Evolutionary conservation across 2,113 vertebrate genomes (phyloP).

Genomic region (Pongo pygmaeus): DNA sequence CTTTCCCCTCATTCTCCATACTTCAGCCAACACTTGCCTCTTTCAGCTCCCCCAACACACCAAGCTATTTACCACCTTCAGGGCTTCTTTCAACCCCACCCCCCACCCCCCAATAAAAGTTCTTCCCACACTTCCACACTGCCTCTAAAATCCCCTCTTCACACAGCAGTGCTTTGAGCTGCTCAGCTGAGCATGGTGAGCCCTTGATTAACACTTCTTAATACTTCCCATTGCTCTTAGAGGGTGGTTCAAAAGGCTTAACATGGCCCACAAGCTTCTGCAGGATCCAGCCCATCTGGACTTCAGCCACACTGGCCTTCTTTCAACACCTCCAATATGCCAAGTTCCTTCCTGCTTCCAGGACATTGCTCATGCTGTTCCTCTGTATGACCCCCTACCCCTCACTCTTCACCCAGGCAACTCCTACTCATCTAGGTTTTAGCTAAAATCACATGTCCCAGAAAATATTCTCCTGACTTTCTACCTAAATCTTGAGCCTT

Average conservation of each 20-base stretch:
- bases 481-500: background rate
- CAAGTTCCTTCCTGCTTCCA: background rate
- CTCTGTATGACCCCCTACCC: background rate
- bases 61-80: background rate
- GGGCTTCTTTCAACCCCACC: background rate
- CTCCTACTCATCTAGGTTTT: background rate
- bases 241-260: background rate
- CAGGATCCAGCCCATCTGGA: background rate
- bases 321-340: background rate
- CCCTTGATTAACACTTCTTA: background rate
- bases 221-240: background rate
- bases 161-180: background rate
- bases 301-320: background rate
- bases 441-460: background rate
- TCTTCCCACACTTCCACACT: background rate
- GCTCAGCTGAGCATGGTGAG: background rate
- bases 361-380: background rate
- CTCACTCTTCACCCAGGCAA: background rate
- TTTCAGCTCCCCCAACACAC: background rate
- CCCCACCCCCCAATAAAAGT: background rate
- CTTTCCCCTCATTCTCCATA: background rate
- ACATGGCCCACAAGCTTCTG: background rate
- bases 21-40: background rate
- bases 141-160: background rate
- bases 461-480: background rate